Percentiles rank a stretch among this genome's conserved stretches.
phyloP scores from a whole-genome alignment of 2,888 invertebrate species.

The Amphipoea oculea region DNA sequence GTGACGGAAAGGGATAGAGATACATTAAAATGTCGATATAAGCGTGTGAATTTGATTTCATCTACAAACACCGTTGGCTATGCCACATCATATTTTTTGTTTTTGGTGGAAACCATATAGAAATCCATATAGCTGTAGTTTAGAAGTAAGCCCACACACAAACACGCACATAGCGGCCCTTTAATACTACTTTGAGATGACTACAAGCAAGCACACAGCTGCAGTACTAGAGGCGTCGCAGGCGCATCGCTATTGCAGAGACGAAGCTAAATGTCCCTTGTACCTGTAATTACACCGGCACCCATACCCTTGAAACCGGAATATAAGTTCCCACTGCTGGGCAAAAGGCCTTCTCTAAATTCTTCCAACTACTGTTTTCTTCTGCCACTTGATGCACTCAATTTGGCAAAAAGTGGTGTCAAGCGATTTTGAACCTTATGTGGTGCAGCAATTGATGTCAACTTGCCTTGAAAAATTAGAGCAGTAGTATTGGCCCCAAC shows the following conservation, averaged over 20 bases:
- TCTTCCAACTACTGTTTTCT: neutral
- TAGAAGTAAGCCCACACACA: slow-evolving; percentile 9
- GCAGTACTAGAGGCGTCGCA: neutral
- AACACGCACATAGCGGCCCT: neutral
- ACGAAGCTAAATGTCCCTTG: neutral
- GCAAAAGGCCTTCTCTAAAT: neutral
- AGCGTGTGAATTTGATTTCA: slow-evolving; percentile 16
- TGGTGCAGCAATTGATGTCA: neutral
- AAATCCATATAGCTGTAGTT: slow-evolving; percentile 15
- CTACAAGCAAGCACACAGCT: neutral
- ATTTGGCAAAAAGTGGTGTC: neutral
- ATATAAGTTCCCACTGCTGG: too few relatives aligned
- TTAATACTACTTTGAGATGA: neutral
- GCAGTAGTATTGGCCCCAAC: too few relatives aligned
- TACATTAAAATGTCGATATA: slow-evolving; percentile 1
- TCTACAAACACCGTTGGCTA: neutral
- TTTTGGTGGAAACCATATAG: slow-evolving; percentile 14
- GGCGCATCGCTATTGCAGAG: neutral
- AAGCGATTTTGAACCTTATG: neutral
- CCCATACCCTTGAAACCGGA: neutral
- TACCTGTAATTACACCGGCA: neutral
- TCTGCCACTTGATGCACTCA: neutral
- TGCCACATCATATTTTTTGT: slow-evolving; percentile 25
- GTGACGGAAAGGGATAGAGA: slow-evolving; percentile 18
- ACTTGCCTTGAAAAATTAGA: neutral